phyloP scores from a whole-genome alignment of 2,888 invertebrate genomes.

The Heliconius ismenius region DNA sequence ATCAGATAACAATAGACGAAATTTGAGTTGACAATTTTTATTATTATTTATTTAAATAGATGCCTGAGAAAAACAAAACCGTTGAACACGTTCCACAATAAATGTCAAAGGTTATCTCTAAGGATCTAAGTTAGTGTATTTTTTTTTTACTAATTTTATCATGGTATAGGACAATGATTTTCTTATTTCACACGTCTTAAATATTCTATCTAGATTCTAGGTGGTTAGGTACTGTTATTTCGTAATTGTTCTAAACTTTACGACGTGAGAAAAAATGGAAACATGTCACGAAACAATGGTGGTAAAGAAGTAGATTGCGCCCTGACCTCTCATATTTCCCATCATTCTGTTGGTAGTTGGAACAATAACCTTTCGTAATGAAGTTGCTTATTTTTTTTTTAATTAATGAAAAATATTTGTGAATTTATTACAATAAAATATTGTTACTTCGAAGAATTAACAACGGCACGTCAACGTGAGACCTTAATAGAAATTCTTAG shows the following conservation, averaged over 20 bases:
- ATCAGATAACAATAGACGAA: not conserved
- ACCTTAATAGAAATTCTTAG: not conserved
- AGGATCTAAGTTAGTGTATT: slow-evolving; percentile 54
- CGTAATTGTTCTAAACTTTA: slow-evolving; percentile 44
- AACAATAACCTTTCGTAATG: slow-evolving; percentile 7
- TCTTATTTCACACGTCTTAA: slow-evolving; percentile 42
- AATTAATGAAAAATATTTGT: not conserved
- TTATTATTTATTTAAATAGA: slow-evolving; percentile 3
- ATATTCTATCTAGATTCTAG: slow-evolving; percentile 44
- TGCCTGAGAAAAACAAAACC: slow-evolving; percentile 42
- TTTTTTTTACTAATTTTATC: slow-evolving; percentile 43
- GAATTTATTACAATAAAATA: not conserved
- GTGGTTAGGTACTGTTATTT: slow-evolving; percentile 49
- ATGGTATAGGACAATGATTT: slow-evolving; percentile 42
- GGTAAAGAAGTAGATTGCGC: slow-evolving; percentile 59
- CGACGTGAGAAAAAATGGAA: slow-evolving; percentile 56
- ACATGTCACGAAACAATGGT: slow-evolving; percentile 59
- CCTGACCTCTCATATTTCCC: slow-evolving; percentile 14
- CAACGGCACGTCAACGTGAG: not conserved
- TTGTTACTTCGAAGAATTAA: not conserved
- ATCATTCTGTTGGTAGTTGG: slow-evolving; percentile 9
- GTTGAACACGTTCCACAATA: slow-evolving; percentile 59
- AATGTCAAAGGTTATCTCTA: slow-evolving; percentile 67
- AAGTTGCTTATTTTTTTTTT: not conserved
- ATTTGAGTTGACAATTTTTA: not conserved